Percentiles rank a stretch among this genome's conserved stretches.
phyloP scores from a whole-genome alignment of 37 sponge, comb jelly and placozoan species.

The Petrosia ficiformis region DNA sequence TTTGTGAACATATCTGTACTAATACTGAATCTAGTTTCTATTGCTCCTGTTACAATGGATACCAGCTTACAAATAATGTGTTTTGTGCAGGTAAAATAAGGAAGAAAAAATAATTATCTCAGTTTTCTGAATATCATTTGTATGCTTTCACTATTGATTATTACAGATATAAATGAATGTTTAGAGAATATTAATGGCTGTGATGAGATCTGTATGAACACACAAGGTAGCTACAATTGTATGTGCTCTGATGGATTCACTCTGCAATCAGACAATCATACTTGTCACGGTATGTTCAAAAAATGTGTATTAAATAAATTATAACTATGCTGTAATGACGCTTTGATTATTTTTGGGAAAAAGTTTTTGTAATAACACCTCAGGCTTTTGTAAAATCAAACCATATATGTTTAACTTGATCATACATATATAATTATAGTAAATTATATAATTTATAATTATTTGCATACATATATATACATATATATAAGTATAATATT shows the following conservation, averaged over 20 bases:
- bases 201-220: background rate
- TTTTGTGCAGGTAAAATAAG: constrained; percentile 6
- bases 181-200: background rate
- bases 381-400: too few relatives aligned
- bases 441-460: too few relatives aligned
- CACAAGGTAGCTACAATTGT: background rate
- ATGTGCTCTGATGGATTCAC: background rate
- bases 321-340: background rate
- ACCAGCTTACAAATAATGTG: too few relatives aligned
- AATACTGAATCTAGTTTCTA: too few relatives aligned
- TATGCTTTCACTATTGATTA: too few relatives aligned
- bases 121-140: background rate
- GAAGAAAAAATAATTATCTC: too few relatives aligned
- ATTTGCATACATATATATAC: too few relatives aligned
- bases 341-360: background rate
- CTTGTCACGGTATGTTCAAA: background rate
- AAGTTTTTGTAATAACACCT: too few relatives aligned
- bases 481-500: too few relatives aligned
- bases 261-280: background rate
- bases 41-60: too few relatives aligned
- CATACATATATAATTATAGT: too few relatives aligned
- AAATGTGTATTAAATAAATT: background rate
- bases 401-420: too few relatives aligned
- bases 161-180: constrained; percentile 3
- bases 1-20: constrained; percentile 4